phyloP scores from a whole-genome alignment of 2,888 invertebrate species.

The Brachylomia viminalis region DNA sequence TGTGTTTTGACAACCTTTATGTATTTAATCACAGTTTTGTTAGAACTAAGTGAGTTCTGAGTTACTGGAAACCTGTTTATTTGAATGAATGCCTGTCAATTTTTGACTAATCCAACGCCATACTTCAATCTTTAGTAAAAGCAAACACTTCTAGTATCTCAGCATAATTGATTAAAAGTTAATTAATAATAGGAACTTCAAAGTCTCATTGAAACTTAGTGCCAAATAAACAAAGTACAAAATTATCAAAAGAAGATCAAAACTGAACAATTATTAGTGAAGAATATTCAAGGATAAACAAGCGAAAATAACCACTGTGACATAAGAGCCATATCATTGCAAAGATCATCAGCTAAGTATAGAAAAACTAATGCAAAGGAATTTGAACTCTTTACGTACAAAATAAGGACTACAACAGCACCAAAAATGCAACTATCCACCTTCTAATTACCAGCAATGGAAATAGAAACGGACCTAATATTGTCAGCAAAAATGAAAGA shows the following conservation, averaged over 20 bases:
- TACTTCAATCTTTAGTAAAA: not conserved
- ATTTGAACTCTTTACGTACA: not conserved
- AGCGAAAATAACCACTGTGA: slow-evolving; percentile 1
- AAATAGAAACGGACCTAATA: slow-evolving; percentile 73
- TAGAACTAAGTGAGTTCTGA: too few relatives aligned
- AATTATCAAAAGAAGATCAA: not conserved
- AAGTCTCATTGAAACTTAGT: slow-evolving; percentile 8
- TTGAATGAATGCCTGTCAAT: too few relatives aligned
- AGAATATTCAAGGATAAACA: not conserved
- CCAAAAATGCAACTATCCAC: not conserved
- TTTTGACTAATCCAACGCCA: not conserved
- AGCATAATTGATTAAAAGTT: slow-evolving; percentile 36
- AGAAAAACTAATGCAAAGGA: not conserved
- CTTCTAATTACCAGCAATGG: slow-evolving; percentile 68
- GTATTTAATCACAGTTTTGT: too few relatives aligned
- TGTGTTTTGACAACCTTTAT: too few relatives aligned
- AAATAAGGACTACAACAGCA: not conserved
- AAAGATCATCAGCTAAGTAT: not conserved
- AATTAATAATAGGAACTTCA: not conserved
- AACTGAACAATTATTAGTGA: not conserved
- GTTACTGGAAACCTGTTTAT: too few relatives aligned
- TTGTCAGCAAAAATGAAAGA: slow-evolving; percentile 75
- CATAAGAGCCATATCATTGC: not conserved
- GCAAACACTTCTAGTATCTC: slow-evolving; percentile 6
- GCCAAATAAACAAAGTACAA: slow-evolving; percentile 28